Base-by-base conservation (phyloP, 2,888 invertebrate species). In the Apamea epomidion region DNA sequence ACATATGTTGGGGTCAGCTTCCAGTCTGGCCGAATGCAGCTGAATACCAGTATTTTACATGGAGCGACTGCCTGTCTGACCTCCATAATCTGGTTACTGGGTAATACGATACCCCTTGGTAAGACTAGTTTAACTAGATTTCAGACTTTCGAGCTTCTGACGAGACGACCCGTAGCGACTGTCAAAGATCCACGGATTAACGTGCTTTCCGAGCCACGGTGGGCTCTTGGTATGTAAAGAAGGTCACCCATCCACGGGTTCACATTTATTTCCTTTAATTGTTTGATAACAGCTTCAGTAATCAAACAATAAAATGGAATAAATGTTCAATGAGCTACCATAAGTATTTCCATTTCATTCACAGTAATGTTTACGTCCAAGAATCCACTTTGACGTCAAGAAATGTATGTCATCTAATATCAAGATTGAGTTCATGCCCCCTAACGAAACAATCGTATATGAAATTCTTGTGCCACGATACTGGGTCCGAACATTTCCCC, bases 401-500 rank as follows among this genome's bases (percentile, higher is more conserved):
- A 42, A 82, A 80, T 82, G 68, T 72, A 48, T 76, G 71, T 76
- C 82, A 83, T 67, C 25, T 73, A 78, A 78, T 80, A 84, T 79
- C 74, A 81, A 74, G 74, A 87, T 88, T 72, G 78, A 83, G 84
- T 89, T 82, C 88, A 86, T 85, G 80, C 82, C 80, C 87, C 78
- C 77, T 90, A 85, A 87, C 80, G 85, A 91, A 93, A 95, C 94
- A 94, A 95, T 95, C 90, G 91, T 89, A 92, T 93, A 90, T 90
- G 91, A 92, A 93, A 92, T 93, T 92, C 91, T 92, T 92, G 86
- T 90, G 91, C 86, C 92, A 89, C 91, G 88, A 89, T 88, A 90
- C 87, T 91, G 89, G 85, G 86, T 89, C 92, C 90, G 93, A 92
- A 92, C 94, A 94, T 96, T 96, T 96, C 94, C 94, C 95, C 94